These are phyloP conservation scores for Candidula unifasciata DNA, from an alignment of 2,888 invertebrate genomes.

Conservation along the genomic window DNA sequence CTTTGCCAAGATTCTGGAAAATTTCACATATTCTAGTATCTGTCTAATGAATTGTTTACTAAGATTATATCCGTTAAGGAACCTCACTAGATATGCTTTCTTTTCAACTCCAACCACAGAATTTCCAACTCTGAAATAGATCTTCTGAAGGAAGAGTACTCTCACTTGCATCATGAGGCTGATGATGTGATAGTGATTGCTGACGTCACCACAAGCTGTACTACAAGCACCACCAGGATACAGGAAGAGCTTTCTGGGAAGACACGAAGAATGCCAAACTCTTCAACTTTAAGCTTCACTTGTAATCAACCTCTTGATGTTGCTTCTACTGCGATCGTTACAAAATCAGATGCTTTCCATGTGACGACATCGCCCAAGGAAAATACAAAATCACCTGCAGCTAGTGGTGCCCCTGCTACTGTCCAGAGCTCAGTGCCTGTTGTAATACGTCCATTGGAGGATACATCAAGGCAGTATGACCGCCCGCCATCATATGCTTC, in stretches of 20 bases:
- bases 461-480: slow-evolving; percentile 30
- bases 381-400: not conserved
- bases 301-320: not conserved
- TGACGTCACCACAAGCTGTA: slow-evolving; percentile 38
- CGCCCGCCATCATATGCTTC: slow-evolving; percentile 59
- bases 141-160: slow-evolving; percentile 25
- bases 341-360: not conserved
- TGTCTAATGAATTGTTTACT: not conserved
- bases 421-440: not conserved
- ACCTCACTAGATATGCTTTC: not conserved
- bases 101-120: not conserved
- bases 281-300: slow-evolving; percentile 43
- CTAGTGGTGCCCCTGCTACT: not conserved
- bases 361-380: not conserved
- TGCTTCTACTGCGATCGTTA: not conserved
- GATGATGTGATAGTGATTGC: slow-evolving; percentile 50
- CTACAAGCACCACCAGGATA: not conserved
- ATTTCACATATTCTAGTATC: not conserved
- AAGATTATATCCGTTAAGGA: not conserved
- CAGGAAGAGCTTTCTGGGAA: slow-evolving; percentile 11
- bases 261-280: not conserved
- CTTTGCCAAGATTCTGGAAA: too few species aligned
- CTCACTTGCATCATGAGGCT: slow-evolving; percentile 46
- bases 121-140: slow-evolving; percentile 43
- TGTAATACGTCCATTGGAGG: not conserved